Percentiles rank a stretch among this genome's conserved stretches.
phyloP scores from a whole-genome alignment of 2,888 invertebrate species.

The Pardosa pseudoannulata region DNA sequence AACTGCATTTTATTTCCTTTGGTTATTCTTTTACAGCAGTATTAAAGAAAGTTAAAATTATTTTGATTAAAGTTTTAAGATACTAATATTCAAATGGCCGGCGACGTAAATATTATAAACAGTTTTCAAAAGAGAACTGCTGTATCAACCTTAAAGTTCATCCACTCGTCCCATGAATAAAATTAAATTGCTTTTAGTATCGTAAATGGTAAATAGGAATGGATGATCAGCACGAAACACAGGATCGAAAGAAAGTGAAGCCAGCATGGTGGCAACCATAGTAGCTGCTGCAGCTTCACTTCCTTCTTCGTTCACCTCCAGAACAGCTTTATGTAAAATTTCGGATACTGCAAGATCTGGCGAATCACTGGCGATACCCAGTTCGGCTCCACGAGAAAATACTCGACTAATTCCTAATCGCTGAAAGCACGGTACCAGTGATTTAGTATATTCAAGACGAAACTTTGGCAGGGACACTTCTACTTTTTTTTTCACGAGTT shows the following conservation, averaged over 20 bases:
- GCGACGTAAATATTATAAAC: no score
- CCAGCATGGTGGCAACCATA: not conserved
- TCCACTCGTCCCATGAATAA: slow-evolving; percentile 40
- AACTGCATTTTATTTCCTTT: no score
- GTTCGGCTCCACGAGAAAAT: slow-evolving; percentile 3
- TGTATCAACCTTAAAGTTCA: slow-evolving; percentile 27
- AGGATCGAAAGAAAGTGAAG: not conserved
- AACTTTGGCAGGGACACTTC: slow-evolving; percentile 35
- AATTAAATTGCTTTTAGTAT: slow-evolving; percentile 18
- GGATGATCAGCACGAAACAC: slow-evolving; percentile 41
- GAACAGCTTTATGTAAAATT: slow-evolving; percentile 38
- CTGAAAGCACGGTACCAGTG: slow-evolving; percentile 21
- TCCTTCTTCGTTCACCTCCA: slow-evolving; percentile 41
- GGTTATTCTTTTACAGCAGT: no score
- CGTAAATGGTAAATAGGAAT: slow-evolving; percentile 31
- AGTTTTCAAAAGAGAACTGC: no score
- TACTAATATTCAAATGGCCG: no score
- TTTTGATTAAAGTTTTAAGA: no score
- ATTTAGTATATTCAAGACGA: slow-evolving; percentile 38
- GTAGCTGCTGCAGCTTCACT: slow-evolving; percentile 44
- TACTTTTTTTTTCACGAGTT: slow-evolving; percentile 18
- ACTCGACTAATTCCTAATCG: slow-evolving; percentile 2
- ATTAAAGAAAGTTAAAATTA: no score
- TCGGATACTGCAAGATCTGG: slow-evolving; percentile 18
- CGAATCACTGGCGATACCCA: not conserved